Evolutionary conservation across 1,140 invertebrate species (phyloP), one percentile per base, ranked within the genome.

Genomic region (Bombus sylvicola): DNA sequence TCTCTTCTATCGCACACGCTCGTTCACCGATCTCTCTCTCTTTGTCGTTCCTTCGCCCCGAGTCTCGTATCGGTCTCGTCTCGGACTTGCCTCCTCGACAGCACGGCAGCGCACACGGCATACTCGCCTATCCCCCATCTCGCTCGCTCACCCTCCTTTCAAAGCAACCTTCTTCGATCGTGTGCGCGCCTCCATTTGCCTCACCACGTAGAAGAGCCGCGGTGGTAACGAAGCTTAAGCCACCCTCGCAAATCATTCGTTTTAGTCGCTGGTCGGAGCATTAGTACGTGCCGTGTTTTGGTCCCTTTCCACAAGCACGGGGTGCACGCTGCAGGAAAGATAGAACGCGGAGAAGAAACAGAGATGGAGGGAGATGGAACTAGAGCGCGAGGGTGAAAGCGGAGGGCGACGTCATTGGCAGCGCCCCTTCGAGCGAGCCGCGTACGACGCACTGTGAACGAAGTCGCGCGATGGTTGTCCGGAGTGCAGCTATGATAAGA

Each of bases 201-300:
- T 87, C 85, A 1, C 81, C 73, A 88, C 77, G 79, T 59, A 18
- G 66, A 34, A 22, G 47, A 90, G 87, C 78, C 80, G 81, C 86
- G 79, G 81, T 83, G 82, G 87, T 91, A 91, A 91, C 89, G 89
- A 91, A 88, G 89, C 89, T 91, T 91, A 91, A 91, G 87, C 83
- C 84, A 90, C 89, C 89, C 89, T 90, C 90, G 82, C 89, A 91
- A 91, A 91, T 91, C 89, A 91, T 91, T 91, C 89, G 89, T 90
- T 91, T 91, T 90, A 88, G 81, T 87, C 87, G 87, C 34, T 22
- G 86, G 68, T 34, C 87, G 80, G 77, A 71, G 81, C 89, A 90
- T 91, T 88, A 89, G 88, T 90, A 90, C 83, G 77, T 75, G 89
- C 81, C 86, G 83, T 47, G 82, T 76, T 83, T 74, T 9, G 5